These are phyloP conservation scores for Drosophila demipolita DNA, from an alignment of 2,888 invertebrate genomes.

Conservation along the genomic window DNA sequence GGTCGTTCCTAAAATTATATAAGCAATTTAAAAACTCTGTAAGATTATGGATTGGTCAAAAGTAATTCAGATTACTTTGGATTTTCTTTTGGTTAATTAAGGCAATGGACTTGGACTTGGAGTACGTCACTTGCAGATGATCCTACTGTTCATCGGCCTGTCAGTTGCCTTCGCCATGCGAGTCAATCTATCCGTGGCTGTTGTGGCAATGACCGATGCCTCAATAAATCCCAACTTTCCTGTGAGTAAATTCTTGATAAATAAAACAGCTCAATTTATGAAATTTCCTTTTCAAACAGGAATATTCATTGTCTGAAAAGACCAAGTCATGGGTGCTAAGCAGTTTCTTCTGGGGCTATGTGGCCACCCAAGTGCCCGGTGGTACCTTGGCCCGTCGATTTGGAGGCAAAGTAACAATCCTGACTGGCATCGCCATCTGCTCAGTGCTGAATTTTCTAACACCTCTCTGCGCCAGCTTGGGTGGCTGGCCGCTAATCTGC, in stretches of 20 bases:
- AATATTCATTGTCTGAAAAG: slow-evolving; percentile 86
- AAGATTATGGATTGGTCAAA: background rate
- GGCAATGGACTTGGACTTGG: slow-evolving; percentile 84
- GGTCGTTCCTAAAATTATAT: background rate
- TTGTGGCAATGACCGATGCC: slow-evolving; percentile 90
- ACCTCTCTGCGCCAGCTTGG: slow-evolving; percentile 88
- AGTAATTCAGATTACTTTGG: background rate
- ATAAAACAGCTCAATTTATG: background rate
- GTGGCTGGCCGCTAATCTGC: slow-evolving; percentile 87
- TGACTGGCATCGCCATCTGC: slow-evolving; percentile 87
- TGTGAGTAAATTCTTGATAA: slow-evolving; percentile 57
- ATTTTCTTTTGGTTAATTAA: background rate
- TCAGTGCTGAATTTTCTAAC: slow-evolving; percentile 89
- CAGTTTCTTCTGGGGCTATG: slow-evolving; percentile 90
- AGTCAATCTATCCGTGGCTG: slow-evolving; percentile 89
- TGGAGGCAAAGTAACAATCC: slow-evolving; percentile 89
- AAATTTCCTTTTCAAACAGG: slow-evolving; percentile 81
- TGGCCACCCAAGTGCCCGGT: slow-evolving; percentile 87
- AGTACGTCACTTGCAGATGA: slow-evolving; percentile 88
- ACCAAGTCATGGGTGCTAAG: slow-evolving; percentile 87
- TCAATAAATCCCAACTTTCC: slow-evolving; percentile 78
- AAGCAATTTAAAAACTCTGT: too few species aligned
- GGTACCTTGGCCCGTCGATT: slow-evolving; percentile 90
- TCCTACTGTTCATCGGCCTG: slow-evolving; percentile 87
- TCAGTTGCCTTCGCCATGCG: slow-evolving; percentile 88